phyloP scores from a whole-genome alignment of 2,113 vertebrate species.

The Notechis scutatus region DNA sequence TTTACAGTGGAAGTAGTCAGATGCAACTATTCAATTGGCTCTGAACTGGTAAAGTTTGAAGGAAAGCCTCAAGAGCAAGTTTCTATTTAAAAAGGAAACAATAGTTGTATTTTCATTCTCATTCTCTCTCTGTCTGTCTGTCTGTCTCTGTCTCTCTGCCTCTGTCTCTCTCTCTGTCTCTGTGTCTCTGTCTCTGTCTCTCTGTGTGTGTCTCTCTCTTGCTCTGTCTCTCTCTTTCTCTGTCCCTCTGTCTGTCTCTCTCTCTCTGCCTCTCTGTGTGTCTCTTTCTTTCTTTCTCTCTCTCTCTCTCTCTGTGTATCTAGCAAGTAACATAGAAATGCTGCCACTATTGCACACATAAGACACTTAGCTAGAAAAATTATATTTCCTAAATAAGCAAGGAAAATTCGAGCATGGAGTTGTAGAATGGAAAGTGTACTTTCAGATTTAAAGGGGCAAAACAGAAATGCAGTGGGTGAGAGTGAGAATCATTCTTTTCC shows the following conservation, averaged over 20 bases:
- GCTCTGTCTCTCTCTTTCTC: too few relatives aligned
- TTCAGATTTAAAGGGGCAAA: neutral
- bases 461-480: neutral
- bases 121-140: too few relatives aligned
- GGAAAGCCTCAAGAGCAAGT: neutral
- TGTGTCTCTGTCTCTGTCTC: too few relatives aligned
- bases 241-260: too few relatives aligned
- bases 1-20: neutral
- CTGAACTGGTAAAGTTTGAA: neutral
- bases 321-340: neutral
- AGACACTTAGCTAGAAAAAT: neutral
- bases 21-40: neutral
- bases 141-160: too few relatives aligned
- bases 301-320: too few relatives aligned
- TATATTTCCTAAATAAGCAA: neutral
- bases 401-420: neutral
- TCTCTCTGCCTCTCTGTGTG: too few relatives aligned
- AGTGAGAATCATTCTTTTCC: neutral
- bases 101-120: neutral
- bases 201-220: too few relatives aligned
- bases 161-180: too few relatives aligned
- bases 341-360: neutral
- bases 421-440: neutral
- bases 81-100: neutral
- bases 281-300: too few relatives aligned